A percentile compares a stretch with the other conserved stretches of the same genome.
Evolutionary conservation across 1,140 invertebrate genomes (phyloP).

Genomic region (Brachionus paranguensis): DNA sequence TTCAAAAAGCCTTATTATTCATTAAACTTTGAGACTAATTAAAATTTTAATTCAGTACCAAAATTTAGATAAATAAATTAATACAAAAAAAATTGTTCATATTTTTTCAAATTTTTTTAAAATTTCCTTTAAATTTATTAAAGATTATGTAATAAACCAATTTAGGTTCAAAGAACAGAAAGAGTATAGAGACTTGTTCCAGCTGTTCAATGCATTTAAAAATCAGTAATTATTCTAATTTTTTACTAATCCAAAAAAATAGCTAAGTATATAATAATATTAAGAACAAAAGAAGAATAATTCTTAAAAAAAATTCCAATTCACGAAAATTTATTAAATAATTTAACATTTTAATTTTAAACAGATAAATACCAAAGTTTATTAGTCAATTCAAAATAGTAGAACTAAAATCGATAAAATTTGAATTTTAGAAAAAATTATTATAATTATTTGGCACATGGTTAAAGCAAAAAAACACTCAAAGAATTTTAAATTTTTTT

Average conservation of each 20-base stretch:
- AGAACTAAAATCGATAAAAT: not conserved
- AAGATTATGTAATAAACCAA: not conserved
- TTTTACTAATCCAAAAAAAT: too few relatives aligned
- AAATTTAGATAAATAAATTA: too few relatives aligned
- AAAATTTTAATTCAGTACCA: not conserved
- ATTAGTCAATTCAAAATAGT: not conserved
- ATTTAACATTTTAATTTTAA: too few relatives aligned
- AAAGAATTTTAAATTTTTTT: too few relatives aligned
- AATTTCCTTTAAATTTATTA: not conserved
- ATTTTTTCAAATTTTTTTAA: not conserved
- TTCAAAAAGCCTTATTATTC: too few relatives aligned
- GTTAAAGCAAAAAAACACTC: not conserved
- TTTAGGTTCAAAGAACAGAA: not conserved
- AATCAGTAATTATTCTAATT: not conserved
- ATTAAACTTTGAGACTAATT: not conserved
- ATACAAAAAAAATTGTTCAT: too few relatives aligned
- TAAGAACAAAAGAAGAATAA: too few relatives aligned
- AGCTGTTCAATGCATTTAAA: not conserved
- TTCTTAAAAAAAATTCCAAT: too few relatives aligned
- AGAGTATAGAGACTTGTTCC: not conserved
- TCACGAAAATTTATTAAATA: too few relatives aligned
- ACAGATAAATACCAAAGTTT: not conserved
- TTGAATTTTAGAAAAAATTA: not conserved
- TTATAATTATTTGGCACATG: not conserved
- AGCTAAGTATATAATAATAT: too few relatives aligned